Base-by-base conservation (phyloP, 2,888 invertebrate genomes). In the Dendrolimus pini region DNA sequence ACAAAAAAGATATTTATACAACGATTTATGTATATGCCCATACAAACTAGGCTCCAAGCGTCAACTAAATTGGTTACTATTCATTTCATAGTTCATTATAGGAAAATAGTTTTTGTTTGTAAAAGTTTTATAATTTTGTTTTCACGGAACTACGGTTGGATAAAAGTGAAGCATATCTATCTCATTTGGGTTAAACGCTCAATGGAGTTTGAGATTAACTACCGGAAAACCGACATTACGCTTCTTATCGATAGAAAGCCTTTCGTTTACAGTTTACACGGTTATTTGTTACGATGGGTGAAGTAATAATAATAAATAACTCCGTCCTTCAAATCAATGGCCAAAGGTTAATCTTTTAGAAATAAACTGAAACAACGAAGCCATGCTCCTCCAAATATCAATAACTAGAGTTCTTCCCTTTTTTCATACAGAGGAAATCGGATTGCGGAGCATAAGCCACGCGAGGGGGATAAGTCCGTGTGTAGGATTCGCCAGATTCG, bases 91-190 rank as follows among this genome's bases (percentile, higher is more conserved):
- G 47, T 7, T 47, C 47, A 47, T 47, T 47, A 47, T 2, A 10
- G 47, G 47, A 47, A 47, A 47, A 47, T 47, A 47, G 10, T 10
- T 2, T 10, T 9, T 47, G 9, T 47, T 47, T 47, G 47, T 47
- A 47, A 47, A 9, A 47, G 9, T 55, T 55, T 30, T 54, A 10
- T 42, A 9, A 12, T 41, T 53, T 55, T 55, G 47, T 55, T 52
- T 13, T 56, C 13, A 10, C 67, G 69, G 68, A 68, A 67, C 61
- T 62, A 71, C 63, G 74, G 64, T 71, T 58, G 60, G 65, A 55
- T 66, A 62, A 57, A 54, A 58, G 61, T 61, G 55, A 66, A 68
- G 62, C 63, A 69, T 71, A 71, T 69, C 67, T 56, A 61, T 61
- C 60, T 63, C 59, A 67, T 65, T 68, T 63, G 58, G 62, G 58